Conservation (phyloP, 2,113 vertebrate genomes). For the Noturus placidus region DNA sequence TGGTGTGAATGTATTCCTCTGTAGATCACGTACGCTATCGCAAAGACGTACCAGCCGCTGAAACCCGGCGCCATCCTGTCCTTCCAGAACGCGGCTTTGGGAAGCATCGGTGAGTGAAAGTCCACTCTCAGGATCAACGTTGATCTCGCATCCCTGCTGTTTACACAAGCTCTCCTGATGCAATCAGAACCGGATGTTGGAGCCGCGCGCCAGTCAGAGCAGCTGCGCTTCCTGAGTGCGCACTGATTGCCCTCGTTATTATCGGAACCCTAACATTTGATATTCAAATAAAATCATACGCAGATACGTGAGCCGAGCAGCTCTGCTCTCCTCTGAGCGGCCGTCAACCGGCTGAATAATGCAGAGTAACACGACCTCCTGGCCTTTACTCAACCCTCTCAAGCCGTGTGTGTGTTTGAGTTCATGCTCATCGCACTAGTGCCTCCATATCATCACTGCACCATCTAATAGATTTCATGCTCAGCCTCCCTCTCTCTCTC, state of each 20-base stretch:
- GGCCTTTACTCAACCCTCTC: constrained; percentile 60
- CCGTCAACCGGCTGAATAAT: constrained; percentile 67
- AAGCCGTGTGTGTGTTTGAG: constrained; percentile 48
- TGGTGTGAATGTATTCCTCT: constrained; percentile 30
- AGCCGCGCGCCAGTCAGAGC: not conserved
- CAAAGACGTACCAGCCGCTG: constrained; percentile 78
- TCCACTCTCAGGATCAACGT: not conserved
- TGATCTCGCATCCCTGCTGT: not conserved
- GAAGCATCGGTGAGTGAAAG: constrained; percentile 72
- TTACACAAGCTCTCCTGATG: not conserved
- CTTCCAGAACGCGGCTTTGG: constrained; percentile 78
- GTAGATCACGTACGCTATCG: constrained; percentile 79
- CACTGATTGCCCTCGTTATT: not conserved
- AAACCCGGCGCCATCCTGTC: constrained; percentile 71
- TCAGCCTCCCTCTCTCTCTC: not conserved
- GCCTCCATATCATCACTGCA: not conserved
- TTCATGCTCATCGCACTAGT: not conserved
- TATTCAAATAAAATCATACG: constrained; percentile 43
- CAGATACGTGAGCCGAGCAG: constrained; percentile 57
- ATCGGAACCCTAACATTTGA: not conserved
- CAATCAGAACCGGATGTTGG: not conserved
- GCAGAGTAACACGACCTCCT: constrained; percentile 51
- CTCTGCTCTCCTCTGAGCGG: constrained; percentile 24
- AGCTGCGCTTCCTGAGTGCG: not conserved
- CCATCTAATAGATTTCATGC: not conserved